Evolutionary conservation across 2,797 vertebrate species (phyloP), one percentile per base, ranked within the genome.

Genomic region (Dendrocincla tyrannina): DNA sequence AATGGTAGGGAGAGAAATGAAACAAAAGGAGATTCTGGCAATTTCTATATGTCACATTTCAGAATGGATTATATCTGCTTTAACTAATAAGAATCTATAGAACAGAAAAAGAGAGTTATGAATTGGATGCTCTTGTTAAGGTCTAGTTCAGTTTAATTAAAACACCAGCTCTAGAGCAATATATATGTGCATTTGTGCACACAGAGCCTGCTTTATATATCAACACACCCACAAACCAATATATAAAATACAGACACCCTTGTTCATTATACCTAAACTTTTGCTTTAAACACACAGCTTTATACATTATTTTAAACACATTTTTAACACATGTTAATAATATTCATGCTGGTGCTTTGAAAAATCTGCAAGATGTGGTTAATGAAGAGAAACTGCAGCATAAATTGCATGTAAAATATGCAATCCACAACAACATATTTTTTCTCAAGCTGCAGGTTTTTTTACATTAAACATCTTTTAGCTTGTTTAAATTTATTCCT

Each of bases 301-400:
- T 96, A 94, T 95, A 89, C 95, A 92, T 96, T 97, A 95, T 96
- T 98, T 97, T 97, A 96, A 97, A 94, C 94, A 94, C 89, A 96
- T 97, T 97, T 97, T 96, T 97, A 97, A 90, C 97, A 97, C 96
- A 97, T 98, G 97, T 97, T 98, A 98, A 98, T 98, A 97, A 96
- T 97, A 98, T 98, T 96, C 96, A 97, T 92, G 94, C 92, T 74
- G 88, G 90, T 92, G 78, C 94, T 97, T 95, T 97, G 97, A 97
- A 97, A 97, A 98, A 97, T 97, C 96, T 97, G 89, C 3, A 84
- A 97, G 96, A 97, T 97, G 96, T 97, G 97, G 94, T 97, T 98
- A 98, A 98, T 98, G 97, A 98, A 98, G 97, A 98, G 97, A 98
- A 98, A 97, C 96, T 97, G 89, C 92, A 96, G 95, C 91, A 97